Base-by-base conservation (phyloP, 2,113 vertebrate genomes). In the Alces alces region DNA sequence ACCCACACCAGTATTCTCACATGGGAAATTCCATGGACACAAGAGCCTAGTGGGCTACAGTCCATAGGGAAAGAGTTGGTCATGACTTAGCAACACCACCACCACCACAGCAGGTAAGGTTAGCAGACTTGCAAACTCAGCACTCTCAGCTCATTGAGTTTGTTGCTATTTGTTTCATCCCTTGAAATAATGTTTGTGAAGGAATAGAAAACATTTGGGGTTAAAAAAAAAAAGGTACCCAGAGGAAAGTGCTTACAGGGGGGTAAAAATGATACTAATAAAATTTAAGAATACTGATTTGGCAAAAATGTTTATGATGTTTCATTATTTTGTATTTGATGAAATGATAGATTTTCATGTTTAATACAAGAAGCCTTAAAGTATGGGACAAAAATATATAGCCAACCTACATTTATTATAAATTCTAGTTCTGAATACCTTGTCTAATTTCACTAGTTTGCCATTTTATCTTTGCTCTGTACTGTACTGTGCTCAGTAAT, bases 341-440 rank as follows among this genome's bases (percentile, higher is more conserved):
- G 23, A 86, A 97, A 89, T 91, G 73, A 89, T 6, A 25, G 43
- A 90, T 93, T 90, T 92, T 91, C 58, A 88, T 33, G 10, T 89
- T 92, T 82, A 95, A 86, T 61, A 64, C 19, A 93, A 89, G 33
- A 50, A 95, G 43, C 25, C 30, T 25, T 27, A 45, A 91, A 94
- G 64, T 54, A 57, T 91, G 87, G 47, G 54, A 57, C 19, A 92
- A 95, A 93, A 84, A 52, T 66, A 89, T 66, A 79, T 16, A 96
- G 28, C 30, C 89, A 70, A 79, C 5, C 12, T 84, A 33, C 28
- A 93, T 28, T 86, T 95, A 90, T 66, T 95, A 90, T 84, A 91
- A 78, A 84, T 84, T 92, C 52, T 92, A 92, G 60, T 61, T 97
- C 52, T 85, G 47, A 92, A 55, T 94, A 90, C 45, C 33, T 61